A percentile compares a stretch with the other conserved stretches of the same genome.
These are phyloP conservation scores for Botia almorhae DNA, from an alignment of 2,797 vertebrate species.

Conservation along the genomic window DNA sequence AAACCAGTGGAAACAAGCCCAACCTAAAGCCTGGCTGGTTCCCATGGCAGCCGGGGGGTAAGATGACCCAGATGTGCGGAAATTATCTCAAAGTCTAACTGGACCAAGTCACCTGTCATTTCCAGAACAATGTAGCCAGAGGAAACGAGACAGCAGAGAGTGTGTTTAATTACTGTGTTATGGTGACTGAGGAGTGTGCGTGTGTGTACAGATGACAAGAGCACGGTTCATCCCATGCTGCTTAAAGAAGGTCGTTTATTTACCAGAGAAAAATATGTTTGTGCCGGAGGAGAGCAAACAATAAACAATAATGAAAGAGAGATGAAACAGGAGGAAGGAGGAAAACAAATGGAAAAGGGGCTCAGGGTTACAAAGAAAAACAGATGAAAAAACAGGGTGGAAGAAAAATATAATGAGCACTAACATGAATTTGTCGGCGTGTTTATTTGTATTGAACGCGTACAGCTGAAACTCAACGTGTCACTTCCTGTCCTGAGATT, in stretches of 20 bases:
- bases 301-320: conserved; percentile 33
- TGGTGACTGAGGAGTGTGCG: neutral
- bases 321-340: conserved; percentile 7
- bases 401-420: conserved; percentile 15
- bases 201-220: conserved; percentile 14
- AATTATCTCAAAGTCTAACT: conserved; percentile 3
- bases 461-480: neutral
- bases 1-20: conserved; percentile 5
- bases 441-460: neutral
- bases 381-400: neutral
- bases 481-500: neutral
- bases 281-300: conserved; percentile 32
- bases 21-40: conserved; percentile 12
- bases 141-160: conserved; percentile 14
- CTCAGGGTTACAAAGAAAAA: conserved; percentile 5
- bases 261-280: conserved; percentile 26
- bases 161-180: conserved; percentile 5
- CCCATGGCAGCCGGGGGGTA: neutral
- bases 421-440: neutral
- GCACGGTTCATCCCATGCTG: conserved; percentile 2
- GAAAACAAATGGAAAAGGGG: neutral
- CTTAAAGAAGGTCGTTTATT: conserved; percentile 29
- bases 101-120: conserved; percentile 14
- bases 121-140: neutral
- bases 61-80: conserved; percentile 9